phyloP scores from a whole-genome alignment of 2,113 vertebrate species.

The Epinephelus cyanopodus region DNA sequence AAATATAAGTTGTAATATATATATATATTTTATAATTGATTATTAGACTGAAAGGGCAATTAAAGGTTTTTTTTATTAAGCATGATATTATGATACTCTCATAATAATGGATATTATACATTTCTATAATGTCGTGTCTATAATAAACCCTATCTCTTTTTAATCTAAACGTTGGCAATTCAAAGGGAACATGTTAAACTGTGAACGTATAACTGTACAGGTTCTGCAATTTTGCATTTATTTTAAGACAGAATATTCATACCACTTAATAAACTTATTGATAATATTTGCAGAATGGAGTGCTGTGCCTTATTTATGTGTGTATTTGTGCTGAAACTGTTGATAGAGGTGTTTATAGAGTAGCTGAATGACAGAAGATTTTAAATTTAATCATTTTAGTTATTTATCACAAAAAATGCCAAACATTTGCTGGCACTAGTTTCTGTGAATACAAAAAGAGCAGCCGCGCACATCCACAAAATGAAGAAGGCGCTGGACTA shows the following conservation, averaged over 20 bases:
- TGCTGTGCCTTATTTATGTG: constrained; percentile 22
- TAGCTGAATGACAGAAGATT: not conserved
- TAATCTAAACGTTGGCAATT: constrained; percentile 88
- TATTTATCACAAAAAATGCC: not conserved
- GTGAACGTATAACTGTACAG: constrained; percentile 96
- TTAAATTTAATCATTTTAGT: not conserved
- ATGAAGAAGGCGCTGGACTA: too few relatives aligned
- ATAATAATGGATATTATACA: constrained; percentile 84
- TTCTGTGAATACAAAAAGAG: too few relatives aligned
- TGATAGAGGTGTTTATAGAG: not conserved
- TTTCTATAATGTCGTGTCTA: constrained; percentile 91
- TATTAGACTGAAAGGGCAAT: constrained; percentile 90
- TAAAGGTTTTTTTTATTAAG: constrained; percentile 91
- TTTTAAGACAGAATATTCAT: constrained; percentile 86
- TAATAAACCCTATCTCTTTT: constrained; percentile 86
- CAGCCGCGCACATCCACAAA: too few relatives aligned
- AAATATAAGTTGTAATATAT: constrained; percentile 82
- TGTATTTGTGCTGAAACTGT: not conserved
- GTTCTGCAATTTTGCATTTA: constrained; percentile 87
- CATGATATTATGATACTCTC: constrained; percentile 84
- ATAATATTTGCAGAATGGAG: constrained; percentile 65
- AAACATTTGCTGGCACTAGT: not conserved
- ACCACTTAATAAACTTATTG: constrained; percentile 91
- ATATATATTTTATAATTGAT: constrained; percentile 87
- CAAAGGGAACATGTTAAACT: constrained; percentile 94